Evolutionary conservation across 2,113 vertebrate genomes (phyloP).

Genomic region (Hydrolagus affinis): DNA sequence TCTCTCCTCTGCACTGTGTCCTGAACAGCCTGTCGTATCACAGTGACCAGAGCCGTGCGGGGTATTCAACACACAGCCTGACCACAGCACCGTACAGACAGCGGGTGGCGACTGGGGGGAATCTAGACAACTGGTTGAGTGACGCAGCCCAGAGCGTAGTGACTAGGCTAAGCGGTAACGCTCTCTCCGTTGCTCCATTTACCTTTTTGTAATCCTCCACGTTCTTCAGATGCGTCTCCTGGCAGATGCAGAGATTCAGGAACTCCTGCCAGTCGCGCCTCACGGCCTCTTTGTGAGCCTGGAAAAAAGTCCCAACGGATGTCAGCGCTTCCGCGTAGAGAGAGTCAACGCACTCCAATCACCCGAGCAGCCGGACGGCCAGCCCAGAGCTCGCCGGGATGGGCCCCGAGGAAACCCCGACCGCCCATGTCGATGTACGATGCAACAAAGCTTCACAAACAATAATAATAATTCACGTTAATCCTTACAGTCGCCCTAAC

Average conservation of each 20-base stretch:
- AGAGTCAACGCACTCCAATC: too few relatives aligned
- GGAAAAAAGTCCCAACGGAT: constrained; percentile 28
- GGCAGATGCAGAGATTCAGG: constrained; percentile 91
- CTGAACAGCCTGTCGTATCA: too few relatives aligned
- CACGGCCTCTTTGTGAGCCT: constrained; percentile 77
- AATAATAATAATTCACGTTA: not conserved
- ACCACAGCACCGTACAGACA: not conserved
- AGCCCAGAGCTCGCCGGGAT: too few relatives aligned
- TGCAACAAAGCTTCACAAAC: too few relatives aligned
- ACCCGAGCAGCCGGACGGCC: too few relatives aligned
- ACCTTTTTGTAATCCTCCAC: constrained; percentile 79
- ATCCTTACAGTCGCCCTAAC: not conserved
- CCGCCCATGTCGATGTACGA: too few relatives aligned
- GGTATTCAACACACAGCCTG: not conserved
- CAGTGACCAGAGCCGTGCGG: too few relatives aligned
- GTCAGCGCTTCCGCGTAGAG: not conserved
- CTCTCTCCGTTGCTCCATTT: constrained; percentile 7
- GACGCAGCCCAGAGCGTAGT: not conserved
- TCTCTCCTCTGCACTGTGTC: too few relatives aligned
- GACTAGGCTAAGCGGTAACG: not conserved
- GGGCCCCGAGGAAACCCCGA: too few relatives aligned
- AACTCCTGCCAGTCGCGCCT: constrained; percentile 91
- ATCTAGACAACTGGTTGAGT: not conserved
- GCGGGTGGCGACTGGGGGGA: not conserved
- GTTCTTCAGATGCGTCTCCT: constrained; percentile 79